phyloP scores from a whole-genome alignment of 2,113 vertebrate species.

The Ochotona princeps region DNA sequence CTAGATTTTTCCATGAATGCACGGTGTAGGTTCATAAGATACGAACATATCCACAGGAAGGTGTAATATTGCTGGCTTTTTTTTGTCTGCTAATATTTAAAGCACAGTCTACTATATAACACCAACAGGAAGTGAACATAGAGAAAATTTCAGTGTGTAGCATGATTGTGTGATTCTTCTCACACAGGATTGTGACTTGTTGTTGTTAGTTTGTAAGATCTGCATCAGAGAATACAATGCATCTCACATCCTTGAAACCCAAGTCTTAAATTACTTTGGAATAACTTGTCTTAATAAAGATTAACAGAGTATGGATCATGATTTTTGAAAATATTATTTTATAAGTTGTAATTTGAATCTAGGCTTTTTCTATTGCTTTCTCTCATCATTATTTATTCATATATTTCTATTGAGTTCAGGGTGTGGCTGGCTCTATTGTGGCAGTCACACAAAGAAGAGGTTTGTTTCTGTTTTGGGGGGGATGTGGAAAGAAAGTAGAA shows the following conservation, averaged over 20 bases:
- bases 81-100: background rate
- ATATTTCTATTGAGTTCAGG: background rate
- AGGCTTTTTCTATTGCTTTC: background rate
- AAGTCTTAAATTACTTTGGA: background rate
- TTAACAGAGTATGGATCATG: background rate
- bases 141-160: accelerated
- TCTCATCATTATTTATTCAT: background rate
- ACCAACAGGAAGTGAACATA: background rate
- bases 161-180: background rate
- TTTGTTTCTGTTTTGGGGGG: background rate
- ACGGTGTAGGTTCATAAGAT: background rate
- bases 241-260: background rate
- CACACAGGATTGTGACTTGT: background rate
- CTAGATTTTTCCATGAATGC: background rate
- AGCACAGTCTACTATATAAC: background rate
- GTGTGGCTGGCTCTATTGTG: background rate
- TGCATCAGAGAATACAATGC: background rate
- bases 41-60: background rate
- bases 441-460: background rate
- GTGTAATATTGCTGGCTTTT: background rate
- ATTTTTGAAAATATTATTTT: background rate
- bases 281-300: background rate
- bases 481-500: background rate
- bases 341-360: background rate
- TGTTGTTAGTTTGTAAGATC: background rate